phyloP scores from a whole-genome alignment of 1,140 invertebrate genomes.

The Ostrea edulis region DNA sequence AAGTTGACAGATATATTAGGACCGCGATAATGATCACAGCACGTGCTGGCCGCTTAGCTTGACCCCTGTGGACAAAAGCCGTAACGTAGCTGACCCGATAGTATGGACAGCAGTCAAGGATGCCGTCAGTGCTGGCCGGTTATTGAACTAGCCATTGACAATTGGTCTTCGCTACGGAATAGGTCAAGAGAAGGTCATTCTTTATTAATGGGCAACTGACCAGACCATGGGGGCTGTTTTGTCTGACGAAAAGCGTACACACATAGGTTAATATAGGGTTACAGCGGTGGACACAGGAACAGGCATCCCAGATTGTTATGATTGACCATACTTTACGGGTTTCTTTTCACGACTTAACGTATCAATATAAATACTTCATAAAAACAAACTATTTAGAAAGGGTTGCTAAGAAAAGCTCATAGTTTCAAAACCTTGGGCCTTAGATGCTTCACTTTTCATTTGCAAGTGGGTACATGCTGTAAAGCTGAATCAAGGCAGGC shows the following conservation, averaged over 20 bases:
- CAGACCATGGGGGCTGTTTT: not conserved
- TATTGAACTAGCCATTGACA: constrained; percentile 34
- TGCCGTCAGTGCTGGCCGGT: not conserved
- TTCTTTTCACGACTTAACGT: too few relatives aligned
- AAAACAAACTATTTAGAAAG: too few relatives aligned
- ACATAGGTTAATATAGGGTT: not conserved
- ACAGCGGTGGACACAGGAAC: not conserved
- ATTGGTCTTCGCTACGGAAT: not conserved
- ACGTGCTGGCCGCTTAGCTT: not conserved
- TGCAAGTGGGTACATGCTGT: too few relatives aligned
- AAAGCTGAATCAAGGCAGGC: too few relatives aligned
- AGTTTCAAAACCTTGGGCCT: too few relatives aligned
- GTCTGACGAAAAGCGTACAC: not conserved
- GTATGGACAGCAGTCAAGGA: not conserved
- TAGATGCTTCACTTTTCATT: too few relatives aligned
- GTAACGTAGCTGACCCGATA: constrained; percentile 9
- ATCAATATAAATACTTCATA: too few relatives aligned
- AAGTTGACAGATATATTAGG: too few relatives aligned
- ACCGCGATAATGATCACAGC: too few relatives aligned
- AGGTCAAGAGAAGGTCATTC: constrained; percentile 7
- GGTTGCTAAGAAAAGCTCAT: too few relatives aligned
- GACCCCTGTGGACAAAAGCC: not conserved
- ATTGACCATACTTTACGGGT: too few relatives aligned
- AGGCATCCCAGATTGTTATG: not conserved
- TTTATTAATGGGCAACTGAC: constrained; percentile 32